Evolutionary conservation across 2,797 vertebrate species (phyloP).

Genomic region (Microctenopoma stevenorrisi): DNA sequence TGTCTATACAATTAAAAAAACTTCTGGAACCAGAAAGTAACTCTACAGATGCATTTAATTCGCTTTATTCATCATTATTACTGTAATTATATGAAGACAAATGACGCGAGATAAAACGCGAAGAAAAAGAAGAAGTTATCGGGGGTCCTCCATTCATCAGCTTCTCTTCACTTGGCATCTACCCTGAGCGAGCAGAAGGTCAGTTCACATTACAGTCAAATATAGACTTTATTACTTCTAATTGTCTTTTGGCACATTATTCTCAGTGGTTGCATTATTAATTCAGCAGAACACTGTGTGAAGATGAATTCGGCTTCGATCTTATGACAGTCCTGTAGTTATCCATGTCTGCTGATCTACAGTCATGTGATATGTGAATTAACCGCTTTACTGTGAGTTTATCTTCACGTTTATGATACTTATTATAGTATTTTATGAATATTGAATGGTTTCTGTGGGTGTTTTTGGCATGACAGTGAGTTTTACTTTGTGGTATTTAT

Average conservation of each 20-base stretch:
- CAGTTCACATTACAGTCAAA: constrained; percentile 20
- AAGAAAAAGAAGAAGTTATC: constrained; percentile 13
- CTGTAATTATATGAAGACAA: not conserved
- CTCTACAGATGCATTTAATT: accelerated
- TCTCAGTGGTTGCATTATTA: accelerated
- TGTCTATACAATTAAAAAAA: not conserved
- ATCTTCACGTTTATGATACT: not conserved
- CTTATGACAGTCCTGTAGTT: not conserved
- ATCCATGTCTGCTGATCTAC: not conserved
- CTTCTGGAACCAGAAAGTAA: not conserved
- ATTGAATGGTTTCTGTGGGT: not conserved
- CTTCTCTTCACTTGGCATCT: not conserved
- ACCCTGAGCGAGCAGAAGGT: constrained; percentile 49
- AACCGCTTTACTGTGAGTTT: not conserved
- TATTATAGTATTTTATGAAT: not conserved
- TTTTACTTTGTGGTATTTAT: not conserved
- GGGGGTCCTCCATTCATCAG: not conserved
- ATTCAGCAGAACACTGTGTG: accelerated
- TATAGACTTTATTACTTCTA: not conserved
- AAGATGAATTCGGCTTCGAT: constrained; percentile 36
- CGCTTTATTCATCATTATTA: accelerated
- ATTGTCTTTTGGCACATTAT: accelerated
- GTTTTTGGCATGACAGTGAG: not conserved
- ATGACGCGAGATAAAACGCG: constrained; percentile 21
- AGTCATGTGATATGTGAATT: not conserved